Evolutionary conservation across 1,140 invertebrate species (phyloP).

Genomic region (Lepidotrigona ventralis): DNA sequence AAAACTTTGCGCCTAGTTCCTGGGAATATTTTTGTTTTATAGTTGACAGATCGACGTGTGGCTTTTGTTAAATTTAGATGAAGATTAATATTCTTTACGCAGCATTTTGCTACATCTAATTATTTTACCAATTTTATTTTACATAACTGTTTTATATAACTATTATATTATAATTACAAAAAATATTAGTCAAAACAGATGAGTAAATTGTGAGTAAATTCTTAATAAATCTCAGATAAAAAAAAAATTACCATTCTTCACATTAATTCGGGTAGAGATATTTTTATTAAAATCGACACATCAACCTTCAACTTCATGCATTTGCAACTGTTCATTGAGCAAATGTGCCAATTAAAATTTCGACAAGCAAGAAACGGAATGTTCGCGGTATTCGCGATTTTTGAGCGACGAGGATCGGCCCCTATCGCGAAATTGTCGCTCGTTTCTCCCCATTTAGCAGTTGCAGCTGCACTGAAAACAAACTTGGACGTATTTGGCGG

Average conservation of each 20-base stretch:
- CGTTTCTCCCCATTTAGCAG: conserved; percentile 40
- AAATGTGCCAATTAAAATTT: no score
- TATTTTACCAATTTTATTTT: background rate
- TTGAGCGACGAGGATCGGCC: background rate
- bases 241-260: no score
- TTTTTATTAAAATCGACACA: background rate
- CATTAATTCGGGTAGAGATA: background rate
- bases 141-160: no score
- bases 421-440: conserved; percentile 4
- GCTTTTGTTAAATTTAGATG: background rate
- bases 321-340: no score
- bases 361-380: background rate
- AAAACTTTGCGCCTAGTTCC: background rate
- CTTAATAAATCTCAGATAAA: no score
- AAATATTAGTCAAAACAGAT: no score
- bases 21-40: background rate
- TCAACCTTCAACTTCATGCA: background rate
- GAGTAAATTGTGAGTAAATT: no score
- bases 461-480: conserved; percentile 39
- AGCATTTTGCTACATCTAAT: background rate
- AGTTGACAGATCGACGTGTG: no score
- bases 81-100: background rate
- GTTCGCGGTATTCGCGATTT: background rate
- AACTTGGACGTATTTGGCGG: conserved; percentile 51
- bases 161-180: no score